A percentile compares a stretch with the other conserved stretches of the same genome.
Evolutionary conservation across 1,140 invertebrate species (phyloP).

Genomic region (Euwallacea fornicatus): DNA sequence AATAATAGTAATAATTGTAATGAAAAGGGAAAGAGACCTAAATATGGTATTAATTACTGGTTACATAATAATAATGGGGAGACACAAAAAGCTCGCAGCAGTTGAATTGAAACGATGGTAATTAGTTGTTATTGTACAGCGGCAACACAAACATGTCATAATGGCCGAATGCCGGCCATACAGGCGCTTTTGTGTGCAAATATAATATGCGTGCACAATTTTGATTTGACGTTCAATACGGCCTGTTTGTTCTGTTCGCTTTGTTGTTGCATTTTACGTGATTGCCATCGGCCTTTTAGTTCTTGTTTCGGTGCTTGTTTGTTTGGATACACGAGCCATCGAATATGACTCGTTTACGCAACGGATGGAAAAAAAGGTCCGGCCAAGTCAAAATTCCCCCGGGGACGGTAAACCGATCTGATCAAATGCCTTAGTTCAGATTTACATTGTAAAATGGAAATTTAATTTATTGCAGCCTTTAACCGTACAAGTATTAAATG

Average conservation of each 20-base stretch:
- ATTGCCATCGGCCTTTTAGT: no score
- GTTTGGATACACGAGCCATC: no score
- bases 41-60: conserved; percentile 24
- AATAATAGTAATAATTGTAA: background rate
- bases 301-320: no score
- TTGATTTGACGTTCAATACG: conserved; percentile 29
- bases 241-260: conserved; percentile 23
- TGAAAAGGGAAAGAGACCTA: background rate
- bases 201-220: conserved; percentile 32
- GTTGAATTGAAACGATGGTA: conserved; percentile 31
- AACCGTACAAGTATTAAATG: conserved; percentile 37
- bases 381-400: no score
- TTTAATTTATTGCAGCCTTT: conserved; percentile 37
- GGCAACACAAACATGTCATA: conserved; percentile 35
- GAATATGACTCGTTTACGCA: no score
- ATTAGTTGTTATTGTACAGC: conserved; percentile 35
- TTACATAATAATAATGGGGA: conserved; percentile 22
- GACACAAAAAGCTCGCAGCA: conserved; percentile 17
- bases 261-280: conserved; percentile 13
- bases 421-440: conserved; percentile 13
- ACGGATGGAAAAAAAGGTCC: no score
- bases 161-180: conserved; percentile 24
- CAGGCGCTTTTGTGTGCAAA: conserved; percentile 33
- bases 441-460: conserved; percentile 31
- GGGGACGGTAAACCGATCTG: no score